These are phyloP conservation scores for Acronicta aceris DNA, from an alignment of 2,888 invertebrate species.

Conservation along the genomic window DNA sequence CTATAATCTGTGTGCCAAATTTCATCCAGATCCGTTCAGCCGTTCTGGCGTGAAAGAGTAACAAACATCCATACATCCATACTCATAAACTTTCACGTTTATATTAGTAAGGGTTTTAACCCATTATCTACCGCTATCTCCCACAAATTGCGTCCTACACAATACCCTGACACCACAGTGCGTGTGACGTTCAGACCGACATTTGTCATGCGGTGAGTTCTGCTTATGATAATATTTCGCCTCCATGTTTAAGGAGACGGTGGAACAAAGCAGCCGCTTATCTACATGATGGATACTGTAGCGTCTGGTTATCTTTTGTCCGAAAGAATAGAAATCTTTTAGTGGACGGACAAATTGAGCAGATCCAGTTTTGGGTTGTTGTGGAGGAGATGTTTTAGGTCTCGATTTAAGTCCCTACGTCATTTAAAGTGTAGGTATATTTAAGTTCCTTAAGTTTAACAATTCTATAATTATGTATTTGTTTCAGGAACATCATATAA, in stretches of 20 bases:
- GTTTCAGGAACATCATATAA: slow-evolving; percentile 19
- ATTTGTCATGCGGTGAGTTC: slow-evolving; percentile 61
- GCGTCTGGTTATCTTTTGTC: slow-evolving; percentile 28
- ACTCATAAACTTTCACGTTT: no score
- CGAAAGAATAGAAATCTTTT: slow-evolving; percentile 29
- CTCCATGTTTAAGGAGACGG: slow-evolving; percentile 32
- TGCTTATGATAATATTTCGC: slow-evolving; percentile 62
- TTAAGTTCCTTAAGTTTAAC: no score
- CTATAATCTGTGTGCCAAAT: no score
- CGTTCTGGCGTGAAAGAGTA: no score
- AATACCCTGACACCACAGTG: slow-evolving; percentile 52
- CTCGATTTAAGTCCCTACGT: no score
- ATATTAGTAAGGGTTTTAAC: no score
- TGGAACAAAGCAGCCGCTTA: slow-evolving; percentile 48
- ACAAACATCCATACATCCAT: no score
- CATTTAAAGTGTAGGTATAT: no score
- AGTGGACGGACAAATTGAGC: slow-evolving; percentile 26
- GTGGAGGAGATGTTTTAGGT: no score
- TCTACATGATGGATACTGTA: slow-evolving; percentile 52
- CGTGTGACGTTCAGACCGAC: slow-evolving; percentile 57
- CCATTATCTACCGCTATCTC: slow-evolving; percentile 36
- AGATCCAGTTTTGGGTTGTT: slow-evolving; percentile 1
- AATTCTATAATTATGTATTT: neutral
- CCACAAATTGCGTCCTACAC: slow-evolving; percentile 23
- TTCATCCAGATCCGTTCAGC: no score